phyloP scores from a whole-genome alignment of 2,797 vertebrate species.

The Sphenopsis melanotis region DNA sequence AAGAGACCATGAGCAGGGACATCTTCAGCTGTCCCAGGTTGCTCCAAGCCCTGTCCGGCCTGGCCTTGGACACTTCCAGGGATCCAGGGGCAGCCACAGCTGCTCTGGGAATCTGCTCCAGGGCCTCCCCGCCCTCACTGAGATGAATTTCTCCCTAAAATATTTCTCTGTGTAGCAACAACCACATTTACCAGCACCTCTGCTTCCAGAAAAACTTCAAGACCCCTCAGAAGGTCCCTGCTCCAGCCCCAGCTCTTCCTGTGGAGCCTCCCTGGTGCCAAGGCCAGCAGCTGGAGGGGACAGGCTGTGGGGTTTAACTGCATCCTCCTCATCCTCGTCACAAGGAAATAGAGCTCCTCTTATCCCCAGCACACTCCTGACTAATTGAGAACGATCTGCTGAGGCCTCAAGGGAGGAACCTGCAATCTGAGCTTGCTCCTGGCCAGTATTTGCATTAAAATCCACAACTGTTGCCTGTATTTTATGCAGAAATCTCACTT shows the following conservation, averaged over 20 bases:
- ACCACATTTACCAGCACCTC: not conserved
- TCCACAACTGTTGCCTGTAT: not conserved
- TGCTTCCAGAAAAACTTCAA: not conserved
- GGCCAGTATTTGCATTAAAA: not conserved
- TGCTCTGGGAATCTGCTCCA: not conserved
- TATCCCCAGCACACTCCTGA: not conserved
- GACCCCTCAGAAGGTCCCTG: not conserved
- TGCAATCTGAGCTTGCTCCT: not conserved
- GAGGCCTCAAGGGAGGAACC: not conserved
- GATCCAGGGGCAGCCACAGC: not conserved
- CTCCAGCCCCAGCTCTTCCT: rapidly evolving
- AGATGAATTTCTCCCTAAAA: not conserved
- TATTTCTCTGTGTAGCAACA: not conserved
- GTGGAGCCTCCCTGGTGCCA: not conserved
- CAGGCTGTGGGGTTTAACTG: not conserved
- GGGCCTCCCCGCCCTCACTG: not conserved
- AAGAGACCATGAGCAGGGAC: not conserved
- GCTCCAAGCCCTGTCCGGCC: not conserved
- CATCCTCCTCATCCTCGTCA: not conserved
- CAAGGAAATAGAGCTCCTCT: not conserved
- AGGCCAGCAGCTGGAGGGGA: not conserved
- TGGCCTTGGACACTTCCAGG: not conserved
- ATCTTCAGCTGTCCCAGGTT: rapidly evolving
- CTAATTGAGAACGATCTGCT: not conserved
- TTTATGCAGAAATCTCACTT: not conserved